Base-by-base conservation (phyloP, 2,888 invertebrate genomes). In the Sinohyriopsis cumingii region DNA sequence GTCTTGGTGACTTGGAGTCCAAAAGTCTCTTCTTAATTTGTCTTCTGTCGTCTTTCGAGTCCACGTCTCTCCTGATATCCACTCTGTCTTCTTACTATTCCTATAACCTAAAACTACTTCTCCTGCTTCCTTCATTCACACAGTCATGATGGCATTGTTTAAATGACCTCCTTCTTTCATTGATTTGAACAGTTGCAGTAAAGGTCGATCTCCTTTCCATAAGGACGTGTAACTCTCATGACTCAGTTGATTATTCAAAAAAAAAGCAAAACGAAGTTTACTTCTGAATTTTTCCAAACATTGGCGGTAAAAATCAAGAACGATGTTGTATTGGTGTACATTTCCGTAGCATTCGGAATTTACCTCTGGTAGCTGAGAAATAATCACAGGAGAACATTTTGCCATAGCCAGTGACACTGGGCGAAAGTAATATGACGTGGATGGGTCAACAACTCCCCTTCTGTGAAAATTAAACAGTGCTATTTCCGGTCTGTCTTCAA, bases 201-300 rank as follows among this genome's bases (percentile, higher is more conserved):
- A 93, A 63, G 92, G 90, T 0, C 92, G 90, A 84, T 97, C 97
- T 75, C 95, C 94, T 33, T 93, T 87, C 84, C 93, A 92, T 0
- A 95, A 94, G 84, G 93, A 93, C 86, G 95, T 95, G 66, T 96
- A 92, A 85, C 93, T 93, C 86, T 97, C 96, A 87, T 97, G 97
- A 5, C 95, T 94, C 82, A 96, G 91, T 66, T 95, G 94, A 1
- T 94, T 93, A 73, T 94, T 93, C 95, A 96, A 97, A 85, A 95
- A 94, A 81, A 96, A 94, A 0, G 94, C 94, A 89, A 96, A 96
- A 82, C 94, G 93, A 20, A 92, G 92, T 4, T 92, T 92, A 0
- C 90, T 86, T 63, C 90, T 90, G 87, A 95, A 92, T 7, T 91
- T 91, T 0, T 90, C 89, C 0, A 93, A 92, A 71, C 95, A 93